Percentiles rank a stretch among this genome's conserved stretches.
Conservation (phyloP, 1,140 invertebrate species). For the Philaenus spumarius region DNA sequence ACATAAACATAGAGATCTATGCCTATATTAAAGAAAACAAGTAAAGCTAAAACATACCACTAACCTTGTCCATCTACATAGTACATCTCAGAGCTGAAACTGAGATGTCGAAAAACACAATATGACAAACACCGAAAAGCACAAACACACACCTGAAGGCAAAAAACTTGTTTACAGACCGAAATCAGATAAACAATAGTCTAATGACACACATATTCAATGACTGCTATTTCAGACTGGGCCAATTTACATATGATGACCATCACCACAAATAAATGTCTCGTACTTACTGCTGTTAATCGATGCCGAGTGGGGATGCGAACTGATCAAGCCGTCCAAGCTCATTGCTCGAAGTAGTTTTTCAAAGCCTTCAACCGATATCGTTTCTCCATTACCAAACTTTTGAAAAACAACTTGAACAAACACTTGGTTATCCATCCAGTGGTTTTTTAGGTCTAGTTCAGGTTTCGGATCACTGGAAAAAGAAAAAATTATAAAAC, state of each 20-base stretch:
- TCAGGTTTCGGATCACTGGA: no score
- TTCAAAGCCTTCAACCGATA: constrained; percentile 22
- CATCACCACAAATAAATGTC: not conserved
- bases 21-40: no score
- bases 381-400: constrained; percentile 22
- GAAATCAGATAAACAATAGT: not conserved
- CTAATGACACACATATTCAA: not conserved
- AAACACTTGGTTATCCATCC: constrained; percentile 14
- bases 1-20: no score
- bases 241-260: not conserved
- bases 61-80: no score
- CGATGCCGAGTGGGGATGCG: not conserved
- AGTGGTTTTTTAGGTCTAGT: not conserved
- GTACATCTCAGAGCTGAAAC: no score
- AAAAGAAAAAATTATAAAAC: no score
- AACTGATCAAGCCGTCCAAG: constrained; percentile 1
- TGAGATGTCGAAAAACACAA: no score
- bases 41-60: no score
- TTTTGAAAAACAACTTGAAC: constrained; percentile 20
- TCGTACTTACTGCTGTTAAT: not conserved
- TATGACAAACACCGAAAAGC: no score
- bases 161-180: no score
- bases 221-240: not conserved
- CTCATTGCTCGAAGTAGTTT: constrained; percentile 19
- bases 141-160: no score